These are phyloP conservation scores for Morone saxatilis DNA, from an alignment of 2,113 vertebrate species.

Conservation along the genomic window DNA sequence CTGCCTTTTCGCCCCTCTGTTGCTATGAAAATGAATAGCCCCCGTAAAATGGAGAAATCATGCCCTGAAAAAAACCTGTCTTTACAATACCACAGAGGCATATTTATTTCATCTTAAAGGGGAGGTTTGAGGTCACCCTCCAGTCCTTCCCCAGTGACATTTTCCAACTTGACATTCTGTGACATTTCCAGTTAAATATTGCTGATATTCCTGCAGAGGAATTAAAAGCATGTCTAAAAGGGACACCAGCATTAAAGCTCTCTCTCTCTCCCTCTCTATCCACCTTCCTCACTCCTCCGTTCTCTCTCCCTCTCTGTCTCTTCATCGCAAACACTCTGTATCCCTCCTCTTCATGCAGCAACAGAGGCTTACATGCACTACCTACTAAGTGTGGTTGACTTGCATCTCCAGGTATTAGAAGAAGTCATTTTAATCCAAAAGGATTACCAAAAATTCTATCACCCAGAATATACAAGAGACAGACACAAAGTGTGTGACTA, in stretches of 20 bases:
- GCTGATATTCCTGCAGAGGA: slow-evolving; percentile 86
- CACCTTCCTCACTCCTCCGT: slow-evolving; percentile 28
- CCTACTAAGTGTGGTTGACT: slow-evolving; percentile 70
- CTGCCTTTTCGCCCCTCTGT: slow-evolving; percentile 83
- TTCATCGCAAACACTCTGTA: slow-evolving; percentile 40
- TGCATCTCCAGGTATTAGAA: slow-evolving; percentile 68
- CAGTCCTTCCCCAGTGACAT: slow-evolving; percentile 84
- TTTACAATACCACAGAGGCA: slow-evolving; percentile 77
- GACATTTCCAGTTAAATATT: slow-evolving; percentile 93
- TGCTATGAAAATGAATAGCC: slow-evolving; percentile 87
- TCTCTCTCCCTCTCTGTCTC: slow-evolving; percentile 44
- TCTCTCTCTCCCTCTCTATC: slow-evolving; percentile 37
- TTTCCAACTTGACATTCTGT: slow-evolving; percentile 90
- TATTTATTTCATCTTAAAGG: slow-evolving; percentile 88
- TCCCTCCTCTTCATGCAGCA: slow-evolving; percentile 64
- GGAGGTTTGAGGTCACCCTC: slow-evolving; percentile 80
- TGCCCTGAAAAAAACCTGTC: slow-evolving; percentile 74
- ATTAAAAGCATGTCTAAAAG: slow-evolving; percentile 88
- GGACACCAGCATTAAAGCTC: slow-evolving; percentile 81
- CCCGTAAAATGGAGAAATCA: slow-evolving; percentile 83
- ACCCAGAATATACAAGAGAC: slow-evolving; percentile 59
- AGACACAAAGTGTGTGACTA: slow-evolving; percentile 59
- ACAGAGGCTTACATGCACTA: slow-evolving; percentile 67
- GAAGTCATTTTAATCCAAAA: slow-evolving; percentile 68
- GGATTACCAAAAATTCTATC: slow-evolving; percentile 75